Conservation (phyloP, 1,140 invertebrate species). For the Anagrus nilaparvatae region DNA sequence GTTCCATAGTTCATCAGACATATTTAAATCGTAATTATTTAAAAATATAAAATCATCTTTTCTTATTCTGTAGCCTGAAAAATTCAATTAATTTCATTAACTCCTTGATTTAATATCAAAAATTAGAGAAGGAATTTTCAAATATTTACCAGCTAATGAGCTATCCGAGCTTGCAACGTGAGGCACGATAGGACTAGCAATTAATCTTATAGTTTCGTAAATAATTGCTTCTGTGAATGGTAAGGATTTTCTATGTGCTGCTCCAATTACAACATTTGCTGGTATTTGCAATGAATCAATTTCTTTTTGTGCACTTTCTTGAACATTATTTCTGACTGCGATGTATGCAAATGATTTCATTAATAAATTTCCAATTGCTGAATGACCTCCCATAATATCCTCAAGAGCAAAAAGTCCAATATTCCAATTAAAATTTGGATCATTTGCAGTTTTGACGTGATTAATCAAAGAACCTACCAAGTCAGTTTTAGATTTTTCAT, state of each 20-base stretch:
- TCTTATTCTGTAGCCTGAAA: conserved; percentile 54
- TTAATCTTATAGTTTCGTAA: conserved; percentile 65
- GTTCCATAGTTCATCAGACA: conserved; percentile 60
- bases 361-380: conserved; percentile 74
- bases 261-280: conserved; percentile 39
- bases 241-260: conserved; percentile 57
- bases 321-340: conserved; percentile 52
- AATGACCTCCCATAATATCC: conserved; percentile 79
- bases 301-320: conserved; percentile 55
- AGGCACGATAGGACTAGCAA: conserved; percentile 82
- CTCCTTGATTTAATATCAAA: not conserved
- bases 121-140: not conserved
- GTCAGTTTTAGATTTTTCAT: conserved; percentile 35
- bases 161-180: conserved; percentile 75
- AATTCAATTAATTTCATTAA: conserved; percentile 3
- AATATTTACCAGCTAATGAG: conserved; percentile 49
- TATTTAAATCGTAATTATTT: conserved; percentile 80
- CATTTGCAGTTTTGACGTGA: conserved; percentile 49
- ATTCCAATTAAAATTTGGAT: conserved; percentile 49
- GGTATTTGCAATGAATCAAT: conserved; percentile 48
- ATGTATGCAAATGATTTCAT: conserved; percentile 64
- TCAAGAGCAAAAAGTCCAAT: conserved; percentile 72
- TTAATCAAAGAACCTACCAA: conserved; percentile 70
- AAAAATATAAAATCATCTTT: conserved; percentile 78
- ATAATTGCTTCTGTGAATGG: conserved; percentile 78